Percentiles rank a stretch among this genome's conserved stretches.
These are phyloP conservation scores for Alethe diademata DNA, from an alignment of 2,113 vertebrate genomes.

Conservation along the genomic window DNA sequence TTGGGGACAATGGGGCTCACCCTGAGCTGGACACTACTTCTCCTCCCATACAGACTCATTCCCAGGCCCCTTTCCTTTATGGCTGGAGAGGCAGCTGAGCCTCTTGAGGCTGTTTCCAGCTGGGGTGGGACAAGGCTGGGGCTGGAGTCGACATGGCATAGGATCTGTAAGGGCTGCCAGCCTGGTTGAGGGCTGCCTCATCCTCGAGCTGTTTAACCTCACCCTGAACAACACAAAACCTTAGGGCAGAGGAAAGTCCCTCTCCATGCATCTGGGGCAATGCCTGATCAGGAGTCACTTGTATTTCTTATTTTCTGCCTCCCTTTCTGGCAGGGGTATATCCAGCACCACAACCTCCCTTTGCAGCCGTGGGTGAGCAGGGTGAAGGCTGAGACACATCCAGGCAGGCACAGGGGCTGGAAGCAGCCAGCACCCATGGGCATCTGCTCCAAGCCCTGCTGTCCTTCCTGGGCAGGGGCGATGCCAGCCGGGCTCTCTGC, in stretches of 20 bases:
- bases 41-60: neutral
- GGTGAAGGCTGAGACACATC: neutral
- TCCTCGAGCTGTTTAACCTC: neutral
- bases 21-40: neutral
- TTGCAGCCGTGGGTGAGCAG: neutral
- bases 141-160: rapidly evolving
- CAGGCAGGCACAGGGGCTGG: neutral
- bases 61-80: neutral
- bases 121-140: neutral
- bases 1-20: neutral
- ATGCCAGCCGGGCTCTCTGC: rapidly evolving
- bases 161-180: neutral
- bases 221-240: neutral
- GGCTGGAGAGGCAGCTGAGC: neutral
- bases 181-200: neutral
- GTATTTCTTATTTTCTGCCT: neutral
- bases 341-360: neutral
- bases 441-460: neutral
- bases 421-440: neutral
- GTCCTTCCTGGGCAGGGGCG: neutral
- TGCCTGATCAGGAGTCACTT: neutral
- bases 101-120: neutral
- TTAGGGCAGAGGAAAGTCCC: neutral
- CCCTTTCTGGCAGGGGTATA: neutral
- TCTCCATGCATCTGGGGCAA: neutral